Evolutionary conservation across 2,888 invertebrate species (phyloP).

Genomic region (Monopis laevigella): DNA sequence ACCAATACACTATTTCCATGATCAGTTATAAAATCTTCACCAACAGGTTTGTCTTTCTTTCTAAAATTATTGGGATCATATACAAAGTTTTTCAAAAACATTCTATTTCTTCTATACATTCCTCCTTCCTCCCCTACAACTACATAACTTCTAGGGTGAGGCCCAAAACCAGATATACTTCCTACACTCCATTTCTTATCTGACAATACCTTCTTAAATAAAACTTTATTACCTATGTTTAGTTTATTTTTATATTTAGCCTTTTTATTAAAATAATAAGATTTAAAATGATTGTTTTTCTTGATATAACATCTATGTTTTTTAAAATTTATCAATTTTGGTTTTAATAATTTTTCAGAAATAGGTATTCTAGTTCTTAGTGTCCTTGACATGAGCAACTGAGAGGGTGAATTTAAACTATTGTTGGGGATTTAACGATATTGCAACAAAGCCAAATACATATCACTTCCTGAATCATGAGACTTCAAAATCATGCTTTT

Average conservation of each 20-base stretch:
- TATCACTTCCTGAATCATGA: too few relatives aligned
- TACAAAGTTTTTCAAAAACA: too few relatives aligned
- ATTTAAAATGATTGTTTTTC: not conserved
- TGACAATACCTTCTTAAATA: not conserved
- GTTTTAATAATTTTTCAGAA: slow-evolving; percentile 1
- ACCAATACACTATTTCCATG: too few relatives aligned
- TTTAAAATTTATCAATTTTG: not conserved
- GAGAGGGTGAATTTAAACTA: slow-evolving; percentile 1
- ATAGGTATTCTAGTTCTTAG: not conserved
- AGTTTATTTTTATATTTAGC: not conserved
- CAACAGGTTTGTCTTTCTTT: too few relatives aligned
- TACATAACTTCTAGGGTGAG: not conserved
- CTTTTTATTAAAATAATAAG: not conserved
- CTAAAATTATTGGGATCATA: too few relatives aligned
- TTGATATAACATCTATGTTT: not conserved
- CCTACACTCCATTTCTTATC: slow-evolving; percentile 2
- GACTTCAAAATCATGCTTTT: too few relatives aligned
- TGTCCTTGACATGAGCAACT: not conserved
- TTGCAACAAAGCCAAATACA: too few relatives aligned
- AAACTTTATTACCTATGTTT: not conserved
- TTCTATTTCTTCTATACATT: not conserved
- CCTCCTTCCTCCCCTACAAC: not conserved
- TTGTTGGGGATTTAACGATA: not conserved
- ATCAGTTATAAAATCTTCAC: too few relatives aligned
- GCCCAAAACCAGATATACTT: not conserved